Conservation (phyloP, 1,140 invertebrate species). For the Amyelois transitella region DNA sequence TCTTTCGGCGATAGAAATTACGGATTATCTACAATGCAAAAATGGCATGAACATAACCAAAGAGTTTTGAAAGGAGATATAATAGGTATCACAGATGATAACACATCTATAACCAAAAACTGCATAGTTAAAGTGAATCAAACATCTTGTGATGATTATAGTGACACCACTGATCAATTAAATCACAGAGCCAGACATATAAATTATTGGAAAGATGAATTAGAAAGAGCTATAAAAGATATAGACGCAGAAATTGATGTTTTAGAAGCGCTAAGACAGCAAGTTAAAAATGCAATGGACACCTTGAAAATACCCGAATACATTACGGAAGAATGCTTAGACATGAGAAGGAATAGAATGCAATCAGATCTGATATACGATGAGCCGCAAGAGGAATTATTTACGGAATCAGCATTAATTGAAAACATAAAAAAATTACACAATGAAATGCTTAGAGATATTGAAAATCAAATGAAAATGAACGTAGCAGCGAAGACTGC, state of each 20-base stretch:
- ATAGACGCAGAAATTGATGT: constrained; percentile 79
- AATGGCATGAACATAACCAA: constrained; percentile 56
- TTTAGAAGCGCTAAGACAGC: constrained; percentile 75
- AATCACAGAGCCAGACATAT: constrained; percentile 76
- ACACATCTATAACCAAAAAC: constrained; percentile 60
- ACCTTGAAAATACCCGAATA: constrained; percentile 78
- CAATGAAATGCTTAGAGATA: constrained; percentile 75
- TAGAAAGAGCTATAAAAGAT: constrained; percentile 78
- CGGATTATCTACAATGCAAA: constrained; percentile 41
- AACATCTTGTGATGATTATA: constrained; percentile 50
- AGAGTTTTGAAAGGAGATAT: constrained; percentile 59
- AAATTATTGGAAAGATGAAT: constrained; percentile 79
- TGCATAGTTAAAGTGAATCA: constrained; percentile 64
- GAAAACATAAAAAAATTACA: constrained; percentile 75
- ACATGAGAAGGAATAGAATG: constrained; percentile 80
- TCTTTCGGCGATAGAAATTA: constrained; percentile 51
- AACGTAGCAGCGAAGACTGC: constrained; percentile 83
- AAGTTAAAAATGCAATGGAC: constrained; percentile 78
- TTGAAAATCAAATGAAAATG: constrained; percentile 82
- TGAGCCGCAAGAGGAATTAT: constrained; percentile 84
- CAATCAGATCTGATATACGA: constrained; percentile 87
- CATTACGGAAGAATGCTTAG: constrained; percentile 81
- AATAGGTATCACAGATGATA: constrained; percentile 46
- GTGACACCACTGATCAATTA: constrained; percentile 77
- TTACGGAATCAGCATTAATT: constrained; percentile 80